A percentile compares a stretch with the other conserved stretches of the same genome.
Evolutionary conservation across 2,113 vertebrate species (phyloP).

Genomic region (Epinephelus lanceolatus): DNA sequence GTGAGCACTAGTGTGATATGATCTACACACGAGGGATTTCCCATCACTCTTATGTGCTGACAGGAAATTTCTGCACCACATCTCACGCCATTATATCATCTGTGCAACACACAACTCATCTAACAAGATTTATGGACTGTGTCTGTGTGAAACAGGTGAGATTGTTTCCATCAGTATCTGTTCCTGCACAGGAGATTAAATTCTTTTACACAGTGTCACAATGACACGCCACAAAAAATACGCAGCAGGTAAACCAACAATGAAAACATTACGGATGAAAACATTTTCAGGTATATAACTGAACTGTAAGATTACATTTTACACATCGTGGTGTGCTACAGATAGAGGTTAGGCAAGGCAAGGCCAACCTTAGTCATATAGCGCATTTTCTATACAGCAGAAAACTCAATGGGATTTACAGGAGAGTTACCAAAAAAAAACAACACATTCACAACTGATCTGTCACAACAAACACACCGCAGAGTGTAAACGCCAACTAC

Average conservation of each 20-base stretch:
- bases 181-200: background rate
- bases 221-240: background rate
- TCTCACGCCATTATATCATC: conserved; percentile 27
- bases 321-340: background rate
- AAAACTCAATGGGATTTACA: background rate
- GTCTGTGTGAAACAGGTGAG: conserved; percentile 1
- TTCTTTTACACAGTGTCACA: background rate
- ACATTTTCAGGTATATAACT: background rate
- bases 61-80: conserved; percentile 32
- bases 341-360: background rate
- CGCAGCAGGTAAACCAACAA: background rate
- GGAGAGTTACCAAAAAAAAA: background rate
- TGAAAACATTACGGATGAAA: background rate
- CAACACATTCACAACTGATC: background rate
- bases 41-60: conserved; percentile 29
- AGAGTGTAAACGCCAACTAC: background rate
- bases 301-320: background rate
- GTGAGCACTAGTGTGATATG: background rate
- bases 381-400: background rate
- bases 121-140: conserved; percentile 3
- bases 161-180: conserved; percentile 2
- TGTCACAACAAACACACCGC: background rate
- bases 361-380: background rate
- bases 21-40: conserved; percentile 20
- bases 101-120: conserved; percentile 24